A percentile compares a stretch with the other conserved stretches of the same genome.
phyloP scores from a whole-genome alignment of 2,888 invertebrate species.

The Limenitis camilla region DNA sequence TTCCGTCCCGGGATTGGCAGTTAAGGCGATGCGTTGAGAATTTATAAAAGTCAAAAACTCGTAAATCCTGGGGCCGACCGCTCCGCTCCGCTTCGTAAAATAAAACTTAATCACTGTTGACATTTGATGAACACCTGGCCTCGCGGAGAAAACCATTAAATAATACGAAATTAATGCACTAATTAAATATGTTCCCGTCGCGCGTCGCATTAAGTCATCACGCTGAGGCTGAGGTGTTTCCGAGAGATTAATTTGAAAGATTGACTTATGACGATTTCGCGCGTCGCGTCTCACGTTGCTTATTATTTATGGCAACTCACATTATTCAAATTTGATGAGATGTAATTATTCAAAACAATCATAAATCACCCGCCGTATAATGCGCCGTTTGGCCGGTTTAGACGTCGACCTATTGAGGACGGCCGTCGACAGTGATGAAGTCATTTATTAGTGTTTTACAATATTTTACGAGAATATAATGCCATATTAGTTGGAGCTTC shows the following conservation, averaged over 20 bases:
- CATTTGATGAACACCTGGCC: slow-evolving; percentile 70
- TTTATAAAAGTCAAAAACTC: slow-evolving; percentile 69
- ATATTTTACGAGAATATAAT: slow-evolving; percentile 54
- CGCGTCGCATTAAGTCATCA: slow-evolving; percentile 59
- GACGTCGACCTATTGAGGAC: slow-evolving; percentile 43
- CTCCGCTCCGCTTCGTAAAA: slow-evolving; percentile 43
- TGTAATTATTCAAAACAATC: slow-evolving; percentile 70
- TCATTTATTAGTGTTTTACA: slow-evolving; percentile 54
- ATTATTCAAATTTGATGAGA: slow-evolving; percentile 74
- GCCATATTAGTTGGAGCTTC: slow-evolving; percentile 18
- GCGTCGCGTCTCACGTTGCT: slow-evolving; percentile 48
- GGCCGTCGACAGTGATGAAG: slow-evolving; percentile 43
- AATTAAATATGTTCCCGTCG: slow-evolving; percentile 67
- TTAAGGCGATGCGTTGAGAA: slow-evolving; percentile 62
- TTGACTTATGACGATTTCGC: slow-evolving; percentile 66
- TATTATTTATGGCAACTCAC: slow-evolving; percentile 62
- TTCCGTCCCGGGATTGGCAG: slow-evolving; percentile 58
- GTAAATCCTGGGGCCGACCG: slow-evolving; percentile 50
- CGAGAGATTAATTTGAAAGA: slow-evolving; percentile 61
- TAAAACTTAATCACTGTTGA: slow-evolving; percentile 70
- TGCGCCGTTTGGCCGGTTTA: slow-evolving; percentile 54
- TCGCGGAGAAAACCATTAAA: slow-evolving; percentile 51
- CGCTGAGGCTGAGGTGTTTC: slow-evolving; percentile 49
- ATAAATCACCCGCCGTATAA: slow-evolving; percentile 69
- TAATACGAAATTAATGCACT: slow-evolving; percentile 68